These are phyloP conservation scores for Eurypyga helias DNA, from an alignment of 2,113 vertebrate genomes.

Conservation along the genomic window DNA sequence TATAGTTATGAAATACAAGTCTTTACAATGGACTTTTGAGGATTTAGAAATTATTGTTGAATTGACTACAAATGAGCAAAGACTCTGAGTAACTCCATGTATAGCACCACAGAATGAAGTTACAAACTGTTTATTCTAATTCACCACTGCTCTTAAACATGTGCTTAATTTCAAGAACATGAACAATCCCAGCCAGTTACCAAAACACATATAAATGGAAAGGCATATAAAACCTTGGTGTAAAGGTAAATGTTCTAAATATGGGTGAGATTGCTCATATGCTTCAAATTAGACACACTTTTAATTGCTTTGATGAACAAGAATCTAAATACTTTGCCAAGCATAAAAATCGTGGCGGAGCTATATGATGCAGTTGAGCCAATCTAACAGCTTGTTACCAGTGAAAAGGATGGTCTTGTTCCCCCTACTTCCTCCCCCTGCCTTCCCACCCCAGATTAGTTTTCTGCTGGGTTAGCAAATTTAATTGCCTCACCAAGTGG, in stretches of 20 bases:
- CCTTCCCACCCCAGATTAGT: constrained; percentile 65
- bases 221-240: background rate
- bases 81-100: background rate
- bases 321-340: constrained; percentile 54
- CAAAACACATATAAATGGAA: background rate
- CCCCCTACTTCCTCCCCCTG: constrained; percentile 42
- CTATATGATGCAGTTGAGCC: constrained; percentile 50
- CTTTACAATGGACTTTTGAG: constrained; percentile 5
- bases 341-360: constrained; percentile 30
- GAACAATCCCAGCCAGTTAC: background rate
- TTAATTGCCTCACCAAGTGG: constrained; percentile 64
- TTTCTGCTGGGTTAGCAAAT: constrained; percentile 70
- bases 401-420: constrained; percentile 50
- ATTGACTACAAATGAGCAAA: background rate
- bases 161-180: background rate
- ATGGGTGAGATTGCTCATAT: background rate
- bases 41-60: background rate
- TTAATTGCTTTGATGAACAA: constrained; percentile 54
- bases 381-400: constrained; percentile 69
- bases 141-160: background rate
- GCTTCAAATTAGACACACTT: constrained; percentile 19
- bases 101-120: background rate
- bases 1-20: background rate
- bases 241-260: constrained; percentile 25
- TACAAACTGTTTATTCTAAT: background rate